Percentiles rank a stretch among this genome's conserved stretches.
phyloP scores from a whole-genome alignment of 2,797 vertebrate genomes.

The Uromys caudimaculatus region DNA sequence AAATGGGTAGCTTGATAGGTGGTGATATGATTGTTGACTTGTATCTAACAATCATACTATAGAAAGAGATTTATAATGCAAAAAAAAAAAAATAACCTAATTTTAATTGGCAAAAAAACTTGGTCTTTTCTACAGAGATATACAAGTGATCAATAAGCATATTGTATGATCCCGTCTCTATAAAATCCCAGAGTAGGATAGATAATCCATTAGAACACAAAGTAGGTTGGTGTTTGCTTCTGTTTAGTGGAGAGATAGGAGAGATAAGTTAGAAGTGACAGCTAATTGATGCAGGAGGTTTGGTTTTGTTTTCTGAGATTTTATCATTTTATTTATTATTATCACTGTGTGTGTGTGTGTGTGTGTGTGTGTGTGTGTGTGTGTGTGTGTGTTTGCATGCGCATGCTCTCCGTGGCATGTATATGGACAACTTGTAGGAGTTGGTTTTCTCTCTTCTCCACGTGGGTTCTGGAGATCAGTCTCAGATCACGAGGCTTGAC shows the following conservation, averaged over 20 bases:
- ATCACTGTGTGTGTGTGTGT: not conserved
- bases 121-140: slow-evolving; percentile 18
- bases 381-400: not conserved
- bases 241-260: not conserved
- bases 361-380: not conserved
- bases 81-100: not conserved
- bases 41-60: not conserved
- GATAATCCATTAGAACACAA: not conserved
- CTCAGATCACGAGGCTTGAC: not conserved
- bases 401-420: not conserved
- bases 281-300: not conserved
- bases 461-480: not conserved
- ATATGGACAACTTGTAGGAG: not conserved
- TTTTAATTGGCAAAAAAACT: not conserved
- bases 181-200: not conserved
- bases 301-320: not conserved
- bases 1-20: not conserved
- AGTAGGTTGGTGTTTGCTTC: not conserved
- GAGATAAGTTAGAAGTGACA: not conserved
- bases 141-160: not conserved
- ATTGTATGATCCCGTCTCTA: not conserved
- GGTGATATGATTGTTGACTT: no score
- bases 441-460: not conserved
- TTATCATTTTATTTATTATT: not conserved
- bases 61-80: slow-evolving; percentile 1